phyloP scores from a whole-genome alignment of 2,797 vertebrate genomes.

The Alca torda region DNA sequence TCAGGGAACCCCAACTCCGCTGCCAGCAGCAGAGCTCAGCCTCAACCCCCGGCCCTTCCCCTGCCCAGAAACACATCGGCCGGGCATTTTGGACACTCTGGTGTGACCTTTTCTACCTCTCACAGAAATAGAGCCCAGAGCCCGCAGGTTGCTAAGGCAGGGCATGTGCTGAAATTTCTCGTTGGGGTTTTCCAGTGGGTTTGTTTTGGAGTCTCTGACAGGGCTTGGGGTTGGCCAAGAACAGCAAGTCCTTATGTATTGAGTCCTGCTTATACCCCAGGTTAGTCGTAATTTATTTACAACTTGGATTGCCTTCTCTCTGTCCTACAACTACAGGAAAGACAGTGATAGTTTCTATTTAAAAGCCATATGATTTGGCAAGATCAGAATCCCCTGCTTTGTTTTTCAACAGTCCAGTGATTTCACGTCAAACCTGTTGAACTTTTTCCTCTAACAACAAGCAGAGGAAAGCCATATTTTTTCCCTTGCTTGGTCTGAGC shows the following conservation, averaged over 20 bases:
- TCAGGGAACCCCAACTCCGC: rapidly evolving
- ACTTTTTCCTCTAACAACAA: neutral
- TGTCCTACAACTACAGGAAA: neutral
- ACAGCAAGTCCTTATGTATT: neutral
- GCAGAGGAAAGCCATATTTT: neutral
- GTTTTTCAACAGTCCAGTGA: neutral
- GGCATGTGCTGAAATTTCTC: neutral
- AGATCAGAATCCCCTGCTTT: neutral
- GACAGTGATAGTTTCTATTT: neutral
- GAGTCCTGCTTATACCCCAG: neutral
- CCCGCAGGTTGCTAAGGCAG: rapidly evolving
- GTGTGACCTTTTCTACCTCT: neutral
- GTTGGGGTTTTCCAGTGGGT: neutral
- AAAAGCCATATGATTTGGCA: neutral
- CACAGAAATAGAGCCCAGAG: rapidly evolving
- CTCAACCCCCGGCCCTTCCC: rapidly evolving
- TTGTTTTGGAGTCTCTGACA: neutral
- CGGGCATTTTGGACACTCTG: neutral
- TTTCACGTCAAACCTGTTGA: neutral
- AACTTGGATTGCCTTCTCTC: neutral
- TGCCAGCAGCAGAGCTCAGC: neutral
- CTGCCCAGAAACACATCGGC: neutral
- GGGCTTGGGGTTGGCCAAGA: neutral
- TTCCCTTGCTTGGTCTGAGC: neutral
- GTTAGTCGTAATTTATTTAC: neutral